Conservation (phyloP, 2,888 invertebrate species). For the Latrodectus hesperus region DNA sequence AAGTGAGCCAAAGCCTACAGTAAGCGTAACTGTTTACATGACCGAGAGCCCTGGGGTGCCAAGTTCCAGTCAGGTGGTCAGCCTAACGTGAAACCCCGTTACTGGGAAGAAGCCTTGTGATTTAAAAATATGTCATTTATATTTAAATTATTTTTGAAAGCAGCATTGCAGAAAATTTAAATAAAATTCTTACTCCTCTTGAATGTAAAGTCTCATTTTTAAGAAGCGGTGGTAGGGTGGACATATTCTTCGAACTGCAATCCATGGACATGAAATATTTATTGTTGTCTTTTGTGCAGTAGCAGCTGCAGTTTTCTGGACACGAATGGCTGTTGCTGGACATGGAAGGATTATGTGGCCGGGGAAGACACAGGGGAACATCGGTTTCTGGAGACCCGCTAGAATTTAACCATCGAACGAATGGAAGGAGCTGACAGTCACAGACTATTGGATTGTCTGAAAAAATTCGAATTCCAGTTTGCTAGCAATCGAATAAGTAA, state of each 20-base stretch:
- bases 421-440: not conserved
- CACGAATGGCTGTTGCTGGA: not conserved
- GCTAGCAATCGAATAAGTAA: too few relatives aligned
- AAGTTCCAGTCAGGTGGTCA: too few relatives aligned
- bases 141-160: too few relatives aligned
- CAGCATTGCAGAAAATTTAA: too few relatives aligned
- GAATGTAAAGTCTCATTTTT: not conserved
- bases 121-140: too few relatives aligned
- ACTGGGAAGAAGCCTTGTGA: too few relatives aligned
- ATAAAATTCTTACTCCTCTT: too few relatives aligned
- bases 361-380: not conserved
- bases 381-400: not conserved
- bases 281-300: not conserved
- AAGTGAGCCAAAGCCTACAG: too few relatives aligned
- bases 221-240: constrained; percentile 7
- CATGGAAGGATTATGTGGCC: not conserved
- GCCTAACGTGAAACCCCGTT: too few relatives aligned
- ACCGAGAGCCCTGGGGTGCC: too few relatives aligned
- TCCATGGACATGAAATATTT: constrained; percentile 3
- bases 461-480: not conserved
- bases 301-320: not conserved
- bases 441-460: not conserved
- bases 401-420: not conserved
- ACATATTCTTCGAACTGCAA: constrained; percentile 19
- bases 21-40: too few relatives aligned